Conservation (phyloP, 2,797 vertebrate species). For the Scomberomorus guttatus region DNA sequence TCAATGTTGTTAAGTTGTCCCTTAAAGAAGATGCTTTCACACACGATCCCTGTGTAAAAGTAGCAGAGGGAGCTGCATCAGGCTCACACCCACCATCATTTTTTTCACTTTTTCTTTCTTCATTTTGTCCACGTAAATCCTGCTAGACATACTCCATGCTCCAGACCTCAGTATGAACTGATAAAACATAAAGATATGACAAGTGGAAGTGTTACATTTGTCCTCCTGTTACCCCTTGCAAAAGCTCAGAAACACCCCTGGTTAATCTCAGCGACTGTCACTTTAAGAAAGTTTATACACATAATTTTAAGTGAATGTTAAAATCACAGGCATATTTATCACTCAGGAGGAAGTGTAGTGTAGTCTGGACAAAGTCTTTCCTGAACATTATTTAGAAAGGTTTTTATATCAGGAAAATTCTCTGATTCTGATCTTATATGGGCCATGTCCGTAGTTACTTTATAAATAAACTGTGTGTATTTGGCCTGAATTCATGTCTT, state of each 20-base stretch:
- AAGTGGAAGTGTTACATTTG: conserved; percentile 31
- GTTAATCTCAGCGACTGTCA: conserved; percentile 59
- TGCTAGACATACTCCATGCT: conserved; percentile 14
- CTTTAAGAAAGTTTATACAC: conserved; percentile 48
- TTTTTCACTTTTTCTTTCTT: no score
- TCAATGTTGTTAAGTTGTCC: no score
- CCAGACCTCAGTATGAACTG: conserved; percentile 31
- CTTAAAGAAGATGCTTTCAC: no score
- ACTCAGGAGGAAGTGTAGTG: conserved; percentile 61
- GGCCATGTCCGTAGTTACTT: conserved; percentile 35
- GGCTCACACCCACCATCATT: no score
- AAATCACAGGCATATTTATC: conserved; percentile 71
- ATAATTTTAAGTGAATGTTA: conserved; percentile 66
- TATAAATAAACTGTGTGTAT: conserved; percentile 48
- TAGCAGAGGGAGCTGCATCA: no score
- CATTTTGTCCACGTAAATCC: background rate
- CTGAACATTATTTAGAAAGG: conserved; percentile 57
- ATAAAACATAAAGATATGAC: conserved; percentile 49
- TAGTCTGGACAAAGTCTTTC: conserved; percentile 72
- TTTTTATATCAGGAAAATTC: conserved; percentile 45
- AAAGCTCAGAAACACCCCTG: conserved; percentile 50
- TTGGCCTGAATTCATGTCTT: conserved; percentile 44
- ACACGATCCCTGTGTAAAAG: no score
- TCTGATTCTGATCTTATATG: conserved; percentile 31
- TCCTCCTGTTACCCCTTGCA: conserved; percentile 25